These are phyloP conservation scores for Plestiodon gilberti DNA, from an alignment of 2,113 vertebrate species.

Conservation along the genomic window DNA sequence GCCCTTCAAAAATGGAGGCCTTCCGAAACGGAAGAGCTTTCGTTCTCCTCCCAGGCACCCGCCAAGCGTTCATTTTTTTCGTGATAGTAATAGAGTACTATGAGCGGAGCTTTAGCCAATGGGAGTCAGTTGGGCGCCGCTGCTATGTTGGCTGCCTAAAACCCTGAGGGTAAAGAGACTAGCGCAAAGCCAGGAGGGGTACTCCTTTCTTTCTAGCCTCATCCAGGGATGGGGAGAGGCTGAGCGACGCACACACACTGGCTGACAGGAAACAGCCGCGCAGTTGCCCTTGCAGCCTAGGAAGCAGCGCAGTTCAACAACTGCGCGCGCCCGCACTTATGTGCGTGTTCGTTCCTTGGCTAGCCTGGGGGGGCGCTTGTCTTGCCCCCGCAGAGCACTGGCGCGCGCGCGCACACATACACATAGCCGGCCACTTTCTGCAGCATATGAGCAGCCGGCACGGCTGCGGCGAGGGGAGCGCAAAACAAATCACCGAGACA, in stretches of 20 bases:
- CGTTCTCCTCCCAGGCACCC: accelerated
- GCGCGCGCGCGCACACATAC: background rate
- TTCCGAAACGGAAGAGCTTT: background rate
- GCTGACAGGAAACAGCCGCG: background rate
- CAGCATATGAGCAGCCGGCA: background rate
- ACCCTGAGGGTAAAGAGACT: too few species aligned
- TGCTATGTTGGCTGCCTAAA: background rate
- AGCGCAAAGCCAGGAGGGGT: too few species aligned
- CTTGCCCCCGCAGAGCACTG: background rate
- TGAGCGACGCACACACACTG: background rate
- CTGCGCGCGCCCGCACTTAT: background rate
- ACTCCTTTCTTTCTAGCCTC: background rate
- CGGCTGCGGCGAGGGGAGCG: background rate
- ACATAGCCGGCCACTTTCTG: background rate
- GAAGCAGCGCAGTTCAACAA: background rate
- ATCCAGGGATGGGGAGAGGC: accelerated
- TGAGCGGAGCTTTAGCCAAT: too few species aligned
- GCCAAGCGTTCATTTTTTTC: too few species aligned
- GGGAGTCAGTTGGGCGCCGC: background rate
- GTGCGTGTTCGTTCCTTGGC: background rate
- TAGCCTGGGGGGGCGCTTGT: background rate
- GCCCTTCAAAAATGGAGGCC: constrained; percentile 18
- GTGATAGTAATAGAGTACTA: background rate
- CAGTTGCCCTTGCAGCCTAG: background rate
- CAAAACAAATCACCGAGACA: background rate